Percentiles rank a stretch among this genome's conserved stretches.
phyloP scores from a whole-genome alignment of 2,113 vertebrate species.

The Rynchops niger region DNA sequence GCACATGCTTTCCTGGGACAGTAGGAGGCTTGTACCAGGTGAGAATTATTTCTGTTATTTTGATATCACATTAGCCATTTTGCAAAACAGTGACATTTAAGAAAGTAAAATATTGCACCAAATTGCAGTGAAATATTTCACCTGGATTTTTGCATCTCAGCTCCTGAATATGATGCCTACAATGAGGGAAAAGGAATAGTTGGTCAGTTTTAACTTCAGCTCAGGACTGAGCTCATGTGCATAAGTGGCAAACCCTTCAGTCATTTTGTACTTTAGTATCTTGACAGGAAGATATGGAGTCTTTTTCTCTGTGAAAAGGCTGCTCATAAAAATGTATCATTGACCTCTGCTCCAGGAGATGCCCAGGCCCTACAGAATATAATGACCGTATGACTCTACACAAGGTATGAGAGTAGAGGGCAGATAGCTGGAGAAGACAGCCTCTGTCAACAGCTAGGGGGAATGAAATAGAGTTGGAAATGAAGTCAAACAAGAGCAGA shows the following conservation, averaged over 20 bases:
- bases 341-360: background rate
- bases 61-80: background rate
- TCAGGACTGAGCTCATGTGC: rapidly evolving
- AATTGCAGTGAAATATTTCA: background rate
- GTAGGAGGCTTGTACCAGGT: background rate
- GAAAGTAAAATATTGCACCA: background rate
- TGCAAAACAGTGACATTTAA: background rate
- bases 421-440: background rate
- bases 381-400: background rate
- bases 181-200: background rate
- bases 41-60: background rate
- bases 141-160: background rate
- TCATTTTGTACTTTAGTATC: background rate
- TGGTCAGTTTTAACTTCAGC: background rate
- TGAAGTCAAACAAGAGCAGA: background rate
- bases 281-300: background rate
- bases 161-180: background rate
- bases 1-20: background rate
- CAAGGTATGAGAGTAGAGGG: background rate
- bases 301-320: background rate
- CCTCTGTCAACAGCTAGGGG: rapidly evolving
- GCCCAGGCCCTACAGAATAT: background rate
- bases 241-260: background rate
- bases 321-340: background rate
- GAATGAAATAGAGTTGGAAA: background rate